Base-by-base conservation (phyloP, 2,797 vertebrate genomes). In the Sternarchorhynchus goeldii region DNA sequence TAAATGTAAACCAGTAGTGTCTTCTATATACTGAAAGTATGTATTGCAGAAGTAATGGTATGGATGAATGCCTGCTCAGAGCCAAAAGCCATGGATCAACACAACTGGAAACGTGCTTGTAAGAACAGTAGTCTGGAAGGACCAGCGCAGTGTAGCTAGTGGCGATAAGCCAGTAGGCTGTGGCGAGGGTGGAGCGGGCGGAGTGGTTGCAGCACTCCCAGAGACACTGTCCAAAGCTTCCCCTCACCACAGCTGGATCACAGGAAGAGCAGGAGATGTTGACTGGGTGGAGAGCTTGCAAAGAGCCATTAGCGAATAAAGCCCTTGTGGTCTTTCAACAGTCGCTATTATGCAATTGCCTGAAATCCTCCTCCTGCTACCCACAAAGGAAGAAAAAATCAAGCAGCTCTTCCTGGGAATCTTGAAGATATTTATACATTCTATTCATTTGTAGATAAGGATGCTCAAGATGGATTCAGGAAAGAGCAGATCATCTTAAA, bases 121-220 rank as follows among this genome's bases (percentile, higher is more conserved):
- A 25, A 25, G 70, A 75, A 41, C 20, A 57, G 36, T 32, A 77
- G 66, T 64, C 73, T 20, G 12, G 20, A 59, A 59, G 25, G 12
- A 4, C 36, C 6, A 21, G 29, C 45, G 21, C 36, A 7, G 29
- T 39, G 57, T 45, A 21, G 53, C 65, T 66, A 55, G 78, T 7
- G 1, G 50, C 58, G 70, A 74, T 73, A 74, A 25, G 50, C 50
- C 55, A 65, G 60, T 31, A 34, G 4, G 58, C 65, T 75, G 20
- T 72, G 75, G 32, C 4, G 66, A 69, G 50, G 32, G 57, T 50
- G 32, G 34, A 57, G 68, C 32, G n/a, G 65, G 65, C 59, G 76
- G 75, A 70, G 75, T 71, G 32, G 77, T 75, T 78, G 78, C 18
- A 64, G 34, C 36, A 20, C 25, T 75, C 20, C 29, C 32, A 58